Conservation (phyloP, 2,797 vertebrate genomes). For the Phoxinus dragarum region DNA sequence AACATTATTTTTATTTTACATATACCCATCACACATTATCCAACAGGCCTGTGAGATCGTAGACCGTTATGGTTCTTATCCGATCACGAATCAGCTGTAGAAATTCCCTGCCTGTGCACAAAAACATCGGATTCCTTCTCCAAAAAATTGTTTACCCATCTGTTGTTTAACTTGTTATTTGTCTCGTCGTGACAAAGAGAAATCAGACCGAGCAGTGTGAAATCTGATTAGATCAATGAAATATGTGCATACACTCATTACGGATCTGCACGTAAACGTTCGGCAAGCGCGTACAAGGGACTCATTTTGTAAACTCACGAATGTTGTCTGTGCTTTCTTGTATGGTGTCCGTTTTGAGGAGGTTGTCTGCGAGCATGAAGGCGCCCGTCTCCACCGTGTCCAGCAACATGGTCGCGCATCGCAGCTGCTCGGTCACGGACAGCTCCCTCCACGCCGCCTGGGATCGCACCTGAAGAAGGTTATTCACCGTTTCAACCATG, state of each 20-base stretch:
- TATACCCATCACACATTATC: constrained; percentile 4
- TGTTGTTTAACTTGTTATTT: constrained; percentile 28
- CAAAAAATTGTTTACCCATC: constrained; percentile 14
- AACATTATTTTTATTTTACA: constrained; percentile 7
- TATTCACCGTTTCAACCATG: constrained; percentile 99
- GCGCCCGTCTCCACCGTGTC: constrained; percentile 97
- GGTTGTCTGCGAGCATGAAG: constrained; percentile 98
- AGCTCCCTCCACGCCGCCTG: constrained; percentile 92
- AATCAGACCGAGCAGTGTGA: constrained; percentile 4
- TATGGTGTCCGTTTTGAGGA: constrained; percentile 97
- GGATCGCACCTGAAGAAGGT: constrained; percentile 93
- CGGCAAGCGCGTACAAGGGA: neutral
- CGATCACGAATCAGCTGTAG: neutral
- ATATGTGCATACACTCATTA: neutral
- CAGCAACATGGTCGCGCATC: constrained; percentile 93
- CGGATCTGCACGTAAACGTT: neutral
- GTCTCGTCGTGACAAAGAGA: neutral
- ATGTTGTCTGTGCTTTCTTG: constrained; percentile 96
- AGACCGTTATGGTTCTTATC: neutral
- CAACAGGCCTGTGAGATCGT: neutral
- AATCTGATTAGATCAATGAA: constrained; percentile 21
- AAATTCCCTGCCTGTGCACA: neutral
- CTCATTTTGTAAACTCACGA: constrained; percentile 82
- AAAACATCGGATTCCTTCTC: constrained; percentile 4
- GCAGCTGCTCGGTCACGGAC: constrained; percentile 88